Base-by-base conservation (phyloP, 1,140 invertebrate genomes). In the Drosophila nannoptera region DNA sequence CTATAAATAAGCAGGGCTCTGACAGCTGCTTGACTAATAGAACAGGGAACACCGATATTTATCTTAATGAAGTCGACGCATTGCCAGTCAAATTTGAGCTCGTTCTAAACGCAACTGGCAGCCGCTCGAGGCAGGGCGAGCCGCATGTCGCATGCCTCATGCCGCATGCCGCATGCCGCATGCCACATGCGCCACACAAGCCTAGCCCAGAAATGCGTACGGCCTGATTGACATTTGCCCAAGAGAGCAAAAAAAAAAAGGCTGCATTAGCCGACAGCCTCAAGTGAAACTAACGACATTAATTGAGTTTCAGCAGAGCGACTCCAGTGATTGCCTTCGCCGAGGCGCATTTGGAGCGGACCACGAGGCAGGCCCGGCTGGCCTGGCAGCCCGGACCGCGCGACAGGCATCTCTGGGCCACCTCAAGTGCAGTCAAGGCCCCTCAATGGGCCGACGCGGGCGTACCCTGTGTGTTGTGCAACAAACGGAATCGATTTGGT, bases 161-260 rank as follows among this genome's bases (percentile, higher is more conserved):
- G 58, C 59, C 67, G 14, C 6, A 42, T 42, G 40, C 40, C 40
- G n/a, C 7, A 43, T 7, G 40, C 40, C 40, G 12, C 14, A 72
- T 8, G 54, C 40, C 42, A n/a, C 72, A 78, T 75, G 77, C 75
- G 22, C 22, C 22, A 22, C 76, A 78, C 53, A 64, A 48, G 65
- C 66, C 67, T 46, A 29, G 77, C 78, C 78, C 45, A 72, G 60
- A 83, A 82, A 82, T 83, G 77, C 77, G 77, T 80, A 77, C 46
- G 69, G 43, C 42, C 50, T 61, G 70, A 69, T 74, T 78, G 78
- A 82, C 78, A 82, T 83, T 82, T 70, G 75, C 75, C 46, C 4
- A 38, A 54, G 35, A 40, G 36, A 38, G 5, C 5, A 58, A 38
- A 49, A 46, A 35, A 6, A 42, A n/a, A 48, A 40, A 32, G 22